Evolutionary conservation across 2,797 vertebrate species (phyloP).

Genomic region (Sebastes alutus): DNA sequence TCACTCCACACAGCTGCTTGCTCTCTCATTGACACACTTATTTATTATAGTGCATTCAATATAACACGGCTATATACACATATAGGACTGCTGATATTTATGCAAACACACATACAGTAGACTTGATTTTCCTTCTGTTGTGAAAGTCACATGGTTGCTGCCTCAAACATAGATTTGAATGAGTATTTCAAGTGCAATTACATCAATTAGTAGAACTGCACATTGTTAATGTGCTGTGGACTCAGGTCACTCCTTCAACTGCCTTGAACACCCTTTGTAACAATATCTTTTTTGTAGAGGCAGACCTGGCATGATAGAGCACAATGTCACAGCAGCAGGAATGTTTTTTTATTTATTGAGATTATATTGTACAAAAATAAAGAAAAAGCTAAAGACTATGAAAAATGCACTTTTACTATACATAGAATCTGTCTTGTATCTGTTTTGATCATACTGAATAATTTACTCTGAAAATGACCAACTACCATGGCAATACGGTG

Average conservation of each 20-base stretch:
- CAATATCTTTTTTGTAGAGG: slow-evolving; percentile 1
- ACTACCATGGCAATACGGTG: neutral
- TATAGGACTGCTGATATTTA: slow-evolving; percentile 8
- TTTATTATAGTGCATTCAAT: slow-evolving; percentile 29
- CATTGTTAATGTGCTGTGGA: slow-evolving; percentile 44
- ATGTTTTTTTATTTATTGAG: neutral
- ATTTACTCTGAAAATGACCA: neutral
- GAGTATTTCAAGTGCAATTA: slow-evolving; percentile 16
- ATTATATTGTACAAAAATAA: neutral
- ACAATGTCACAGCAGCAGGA: slow-evolving; percentile 27
- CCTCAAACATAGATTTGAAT: slow-evolving; percentile 28
- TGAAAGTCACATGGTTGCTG: slow-evolving; percentile 37
- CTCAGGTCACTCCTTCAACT: slow-evolving; percentile 78
- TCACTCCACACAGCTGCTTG: slow-evolving; percentile 16
- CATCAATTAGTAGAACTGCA: slow-evolving; percentile 16
- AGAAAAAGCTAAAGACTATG: neutral
- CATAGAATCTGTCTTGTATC: neutral
- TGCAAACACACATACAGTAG: slow-evolving; percentile 27
- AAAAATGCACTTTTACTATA: neutral
- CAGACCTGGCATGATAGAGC: slow-evolving; percentile 11
- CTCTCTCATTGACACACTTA: slow-evolving; percentile 14
- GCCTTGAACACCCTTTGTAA: slow-evolving; percentile 4
- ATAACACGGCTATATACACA: slow-evolving; percentile 19
- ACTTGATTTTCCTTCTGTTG: slow-evolving; percentile 11
- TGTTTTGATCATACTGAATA: neutral